Percentiles rank a stretch among this genome's conserved stretches.
Evolutionary conservation across 2,797 vertebrate genomes (phyloP).

Genomic region (Channa striata): DNA sequence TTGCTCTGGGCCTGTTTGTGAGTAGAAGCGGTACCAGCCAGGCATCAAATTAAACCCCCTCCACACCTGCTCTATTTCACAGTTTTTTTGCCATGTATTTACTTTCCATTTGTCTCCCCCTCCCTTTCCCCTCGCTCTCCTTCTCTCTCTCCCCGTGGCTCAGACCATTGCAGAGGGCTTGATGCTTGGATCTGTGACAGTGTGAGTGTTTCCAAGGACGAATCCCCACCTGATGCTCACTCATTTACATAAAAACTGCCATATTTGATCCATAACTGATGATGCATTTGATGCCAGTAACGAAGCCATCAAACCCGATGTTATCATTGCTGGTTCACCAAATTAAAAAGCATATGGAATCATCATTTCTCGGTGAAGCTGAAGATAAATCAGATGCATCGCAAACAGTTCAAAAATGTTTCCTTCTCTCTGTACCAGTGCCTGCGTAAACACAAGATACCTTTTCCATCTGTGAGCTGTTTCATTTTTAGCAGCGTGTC

Average conservation of each 20-base stretch:
- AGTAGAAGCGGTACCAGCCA: conserved; percentile 77
- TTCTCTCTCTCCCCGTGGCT: conserved; percentile 8
- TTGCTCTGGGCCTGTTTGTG: conserved; percentile 90
- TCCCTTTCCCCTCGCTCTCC: conserved; percentile 9
- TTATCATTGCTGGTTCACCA: conserved; percentile 40
- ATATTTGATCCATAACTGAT: conserved; percentile 56
- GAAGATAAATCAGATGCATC: conserved; percentile 26
- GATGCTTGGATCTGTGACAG: conserved; percentile 85
- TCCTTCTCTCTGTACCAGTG: conserved; percentile 8
- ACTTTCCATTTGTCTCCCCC: conserved; percentile 49
- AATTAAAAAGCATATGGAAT: conserved; percentile 49
- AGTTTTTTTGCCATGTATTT: conserved; percentile 44
- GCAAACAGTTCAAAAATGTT: conserved; percentile 24
- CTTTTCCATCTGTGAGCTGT: conserved; percentile 8
- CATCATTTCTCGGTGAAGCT: conserved; percentile 16
- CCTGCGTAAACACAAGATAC: conserved; percentile 29
- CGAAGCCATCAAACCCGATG: conserved; percentile 50
- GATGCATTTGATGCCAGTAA: conserved; percentile 24
- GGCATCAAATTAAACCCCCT: conserved; percentile 69
- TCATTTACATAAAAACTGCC: conserved; percentile 68
- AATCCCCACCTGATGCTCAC: conserved; percentile 49
- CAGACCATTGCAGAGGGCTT: conserved; percentile 86
- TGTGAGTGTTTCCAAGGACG: conserved; percentile 78
- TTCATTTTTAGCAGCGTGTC: conserved; percentile 26
- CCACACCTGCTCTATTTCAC: conserved; percentile 59